Conservation (phyloP, 2,797 vertebrate species). For the Sebastes alutus region DNA sequence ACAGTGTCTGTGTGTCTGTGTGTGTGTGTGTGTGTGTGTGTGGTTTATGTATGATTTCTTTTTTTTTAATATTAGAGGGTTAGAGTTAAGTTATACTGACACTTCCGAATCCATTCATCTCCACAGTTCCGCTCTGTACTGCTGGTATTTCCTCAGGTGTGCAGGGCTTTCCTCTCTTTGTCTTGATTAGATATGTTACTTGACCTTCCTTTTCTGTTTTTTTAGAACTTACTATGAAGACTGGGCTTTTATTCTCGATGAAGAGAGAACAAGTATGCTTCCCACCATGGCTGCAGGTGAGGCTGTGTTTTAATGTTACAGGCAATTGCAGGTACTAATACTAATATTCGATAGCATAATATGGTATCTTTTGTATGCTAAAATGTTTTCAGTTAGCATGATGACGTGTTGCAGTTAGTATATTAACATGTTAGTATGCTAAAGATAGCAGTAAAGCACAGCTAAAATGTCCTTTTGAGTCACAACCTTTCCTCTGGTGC, state of each 20-base stretch:
- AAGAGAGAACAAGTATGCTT: conserved; percentile 97
- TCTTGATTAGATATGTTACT: background rate
- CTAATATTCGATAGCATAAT: background rate
- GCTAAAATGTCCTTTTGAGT: background rate
- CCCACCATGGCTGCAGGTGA: conserved; percentile 97
- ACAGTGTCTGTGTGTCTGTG: background rate
- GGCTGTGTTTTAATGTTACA: background rate
- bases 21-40: background rate
- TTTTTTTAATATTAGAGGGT: no score
- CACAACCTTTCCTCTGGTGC: background rate
- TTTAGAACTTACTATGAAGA: conserved; percentile 96
- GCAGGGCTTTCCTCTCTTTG: background rate
- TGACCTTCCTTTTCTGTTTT: conserved; percentile 31
- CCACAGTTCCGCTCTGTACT: background rate
- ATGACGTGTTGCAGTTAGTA: background rate
- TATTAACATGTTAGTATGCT: background rate
- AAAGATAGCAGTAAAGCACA: background rate
- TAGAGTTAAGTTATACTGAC: background rate
- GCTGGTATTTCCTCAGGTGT: background rate
- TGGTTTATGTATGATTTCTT: background rate
- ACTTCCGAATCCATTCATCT: background rate
- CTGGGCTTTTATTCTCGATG: conserved; percentile 96
- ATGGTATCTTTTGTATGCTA: background rate
- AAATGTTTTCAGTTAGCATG: background rate
- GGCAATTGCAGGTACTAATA: background rate